phyloP scores from a whole-genome alignment of 2,113 vertebrate species.

The Gavia stellata region DNA sequence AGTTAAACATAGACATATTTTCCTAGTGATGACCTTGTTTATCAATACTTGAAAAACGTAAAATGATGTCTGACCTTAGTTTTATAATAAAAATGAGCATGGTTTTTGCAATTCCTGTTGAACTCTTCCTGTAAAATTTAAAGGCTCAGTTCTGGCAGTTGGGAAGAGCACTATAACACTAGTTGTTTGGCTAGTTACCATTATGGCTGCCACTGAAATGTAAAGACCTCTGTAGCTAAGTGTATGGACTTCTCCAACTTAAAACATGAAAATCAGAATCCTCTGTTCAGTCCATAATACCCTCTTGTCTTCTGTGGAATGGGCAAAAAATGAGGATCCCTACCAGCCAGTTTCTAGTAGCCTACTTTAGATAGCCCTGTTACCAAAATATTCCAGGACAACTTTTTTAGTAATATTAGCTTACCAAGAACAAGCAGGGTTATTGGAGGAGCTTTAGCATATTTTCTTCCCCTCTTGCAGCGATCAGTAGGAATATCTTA shows the following conservation, averaged over 20 bases:
- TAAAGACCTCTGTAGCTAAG: not conserved
- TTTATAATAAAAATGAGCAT: not conserved
- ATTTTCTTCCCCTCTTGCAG: not conserved
- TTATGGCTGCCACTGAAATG: not conserved
- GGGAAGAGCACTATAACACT: not conserved
- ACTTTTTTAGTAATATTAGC: not conserved
- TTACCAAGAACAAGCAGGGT: not conserved
- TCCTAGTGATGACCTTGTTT: not conserved
- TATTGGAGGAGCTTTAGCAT: not conserved
- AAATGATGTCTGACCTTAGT: not conserved
- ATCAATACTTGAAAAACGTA: not conserved
- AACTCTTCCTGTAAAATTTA: not conserved
- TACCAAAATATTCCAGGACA: not conserved
- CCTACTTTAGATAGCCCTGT: not conserved
- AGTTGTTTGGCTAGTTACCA: not conserved
- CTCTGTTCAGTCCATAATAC: not conserved
- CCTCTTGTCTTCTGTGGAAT: not conserved
- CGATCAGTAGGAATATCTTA: not conserved
- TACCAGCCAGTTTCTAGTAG: not conserved
- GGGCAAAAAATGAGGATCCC: not conserved
- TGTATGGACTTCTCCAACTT: not conserved
- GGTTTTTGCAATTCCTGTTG: not conserved
- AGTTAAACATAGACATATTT: not conserved
- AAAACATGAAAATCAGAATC: not conserved
- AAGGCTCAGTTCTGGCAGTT: not conserved